Percentiles rank a stretch among this genome's conserved stretches.
Conservation (phyloP, 2,888 invertebrate genomes). For the Lasioglossum vierecki region DNA sequence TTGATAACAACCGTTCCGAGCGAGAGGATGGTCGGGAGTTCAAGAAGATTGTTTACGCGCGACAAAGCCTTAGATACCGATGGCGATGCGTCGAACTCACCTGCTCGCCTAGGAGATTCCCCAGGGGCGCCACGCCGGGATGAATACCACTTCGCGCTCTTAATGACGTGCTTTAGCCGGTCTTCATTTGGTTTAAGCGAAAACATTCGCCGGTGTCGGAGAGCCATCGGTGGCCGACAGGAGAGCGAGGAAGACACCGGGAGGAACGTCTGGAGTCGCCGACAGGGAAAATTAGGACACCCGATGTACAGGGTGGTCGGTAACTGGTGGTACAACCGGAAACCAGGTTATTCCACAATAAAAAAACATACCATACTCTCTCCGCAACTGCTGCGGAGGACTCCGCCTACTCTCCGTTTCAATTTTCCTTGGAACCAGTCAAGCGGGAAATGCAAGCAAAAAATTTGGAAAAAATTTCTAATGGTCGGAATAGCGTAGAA, state of each 20-base stretch:
- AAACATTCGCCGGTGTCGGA: conserved; percentile 65
- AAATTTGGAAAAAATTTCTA: too few relatives aligned
- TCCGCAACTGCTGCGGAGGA: background rate
- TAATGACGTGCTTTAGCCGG: conserved; percentile 71
- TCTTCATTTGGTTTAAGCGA: conserved; percentile 74
- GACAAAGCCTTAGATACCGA: conserved; percentile 55
- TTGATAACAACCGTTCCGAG: conserved; percentile 49
- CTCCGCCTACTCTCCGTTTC: background rate
- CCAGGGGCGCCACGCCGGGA: conserved; percentile 22
- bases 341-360: background rate
- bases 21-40: background rate
- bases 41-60: conserved; percentile 59
- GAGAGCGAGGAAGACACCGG: conserved; percentile 4
- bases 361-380: background rate
- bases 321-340: background rate
- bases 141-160: conserved; percentile 68
- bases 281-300: conserved; percentile 72
- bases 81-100: conserved; percentile 49
- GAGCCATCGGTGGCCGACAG: background rate
- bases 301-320: conserved; percentile 55
- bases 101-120: conserved; percentile 35
- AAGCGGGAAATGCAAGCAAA: background rate
- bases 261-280: conserved; percentile 28
- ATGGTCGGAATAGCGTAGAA: too few relatives aligned
- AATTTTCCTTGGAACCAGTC: background rate